A percentile compares a stretch with the other conserved stretches of the same genome.
These are phyloP conservation scores for Trichopoda pennipes DNA, from an alignment of 2,888 invertebrate species.

Conservation along the genomic window DNA sequence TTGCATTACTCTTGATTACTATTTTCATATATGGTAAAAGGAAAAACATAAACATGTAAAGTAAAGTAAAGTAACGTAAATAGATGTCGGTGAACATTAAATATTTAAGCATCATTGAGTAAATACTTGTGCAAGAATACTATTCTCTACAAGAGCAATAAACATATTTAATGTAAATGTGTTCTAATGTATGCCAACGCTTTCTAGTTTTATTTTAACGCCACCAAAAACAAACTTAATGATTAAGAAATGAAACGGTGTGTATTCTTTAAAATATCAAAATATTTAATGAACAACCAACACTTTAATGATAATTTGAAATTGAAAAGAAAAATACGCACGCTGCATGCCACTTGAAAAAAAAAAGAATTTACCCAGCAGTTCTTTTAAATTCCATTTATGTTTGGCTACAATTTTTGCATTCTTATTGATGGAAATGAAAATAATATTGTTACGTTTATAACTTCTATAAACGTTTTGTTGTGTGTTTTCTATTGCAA, in stretches of 20 bases:
- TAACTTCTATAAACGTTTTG: too few relatives aligned
- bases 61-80: too few relatives aligned
- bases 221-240: background rate
- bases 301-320: slow-evolving; percentile 15
- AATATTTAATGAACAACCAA: background rate
- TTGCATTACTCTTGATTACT: slow-evolving; percentile 29
- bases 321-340: too few relatives aligned
- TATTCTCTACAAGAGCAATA: slow-evolving; percentile 7
- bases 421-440: too few relatives aligned
- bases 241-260: background rate
- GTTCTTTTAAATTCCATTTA: too few relatives aligned
- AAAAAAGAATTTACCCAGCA: too few relatives aligned
- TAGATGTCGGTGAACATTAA: slow-evolving; percentile 30
- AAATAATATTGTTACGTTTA: too few relatives aligned
- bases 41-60: slow-evolving; percentile 30
- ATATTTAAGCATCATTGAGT: slow-evolving; percentile 52
- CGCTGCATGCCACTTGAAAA: too few relatives aligned
- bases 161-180: background rate
- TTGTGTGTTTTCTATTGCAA: too few relatives aligned
- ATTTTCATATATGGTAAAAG: slow-evolving; percentile 3
- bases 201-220: too few relatives aligned
- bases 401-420: too few relatives aligned
- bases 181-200: too few relatives aligned
- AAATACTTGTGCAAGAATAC: slow-evolving; percentile 9
- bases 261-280: background rate